Base-by-base conservation (phyloP, 2,888 invertebrate genomes). In the Aelia acuminata region DNA sequence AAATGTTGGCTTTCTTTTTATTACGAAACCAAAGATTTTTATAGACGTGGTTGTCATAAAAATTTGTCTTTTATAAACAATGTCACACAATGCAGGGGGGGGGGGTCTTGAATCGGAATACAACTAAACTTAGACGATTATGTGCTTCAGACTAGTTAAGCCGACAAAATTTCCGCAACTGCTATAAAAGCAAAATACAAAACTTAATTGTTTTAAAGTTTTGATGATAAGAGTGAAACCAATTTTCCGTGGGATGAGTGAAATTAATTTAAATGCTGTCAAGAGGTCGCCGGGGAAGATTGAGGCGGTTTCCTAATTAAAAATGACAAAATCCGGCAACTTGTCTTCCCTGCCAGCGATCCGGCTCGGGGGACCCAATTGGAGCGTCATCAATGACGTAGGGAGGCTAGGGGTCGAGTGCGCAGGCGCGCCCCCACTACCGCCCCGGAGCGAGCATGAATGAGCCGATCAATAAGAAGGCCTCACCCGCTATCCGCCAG, bases 401-500 rank as follows among this genome's bases (percentile, higher is more conserved):
- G 80, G 35, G 39, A 43, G 80, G n/a, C 15, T n/a, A n/a, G 39
- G 13, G 5, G 2, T 11, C 5, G 0, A 20, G 49, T 35, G 50
- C 47, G 84, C 84, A 84, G 15, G 84, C 84, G 31, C 50, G 26
- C 49, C 84, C 84, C 84, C 8, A 11, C 84, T 31, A 49, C 84
- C 43, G 47, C 84, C 47, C 84, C 49, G 1, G 31, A 47, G 11
- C 49, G 84, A 48, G 48, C 84, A 84, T 84, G 84, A 84, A 84
- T 84, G 84, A 84, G 84, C 50, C 35, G 84, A 84, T 84, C 84
- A 84, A 84, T 84, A 84, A 31, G 47, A 47, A 47, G 31, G 48
- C 49, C 84, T 47, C 84, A 48, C 84, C 84, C 47, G 84, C 47
- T 47, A 48, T 18, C 84, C 84, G 43, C 50, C 84, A 84, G 84